These are phyloP conservation scores for Rhamnusium bicolor DNA, from an alignment of 2,888 invertebrate genomes.

Conservation along the genomic window DNA sequence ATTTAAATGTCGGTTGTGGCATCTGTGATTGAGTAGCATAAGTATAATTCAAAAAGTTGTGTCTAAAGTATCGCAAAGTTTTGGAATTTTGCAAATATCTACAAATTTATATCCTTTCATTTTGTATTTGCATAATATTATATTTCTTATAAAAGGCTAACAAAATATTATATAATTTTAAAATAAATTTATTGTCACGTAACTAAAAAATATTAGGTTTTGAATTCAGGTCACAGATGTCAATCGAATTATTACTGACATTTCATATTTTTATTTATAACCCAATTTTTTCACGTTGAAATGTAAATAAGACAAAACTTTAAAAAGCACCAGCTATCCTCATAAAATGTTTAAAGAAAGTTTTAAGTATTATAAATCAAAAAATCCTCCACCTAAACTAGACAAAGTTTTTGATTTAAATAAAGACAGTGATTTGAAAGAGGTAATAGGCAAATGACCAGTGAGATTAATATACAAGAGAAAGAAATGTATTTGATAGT, in stretches of 20 bases:
- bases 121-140: no score
- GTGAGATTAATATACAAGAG: not conserved
- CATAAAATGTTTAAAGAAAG: slow-evolving; percentile 76
- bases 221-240: no score
- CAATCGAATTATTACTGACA: not conserved
- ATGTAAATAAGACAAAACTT: slow-evolving; percentile 1
- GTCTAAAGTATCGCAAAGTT: not conserved
- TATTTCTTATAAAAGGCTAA: no score
- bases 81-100: no score
- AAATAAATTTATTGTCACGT: not conserved
- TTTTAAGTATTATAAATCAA: slow-evolving; percentile 88
- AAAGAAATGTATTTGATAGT: slow-evolving; percentile 26
- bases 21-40: not conserved
- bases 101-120: no score
- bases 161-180: not conserved
- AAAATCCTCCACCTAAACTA: slow-evolving; percentile 77
- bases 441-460: slow-evolving; percentile 23
- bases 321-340: not conserved
- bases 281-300: slow-evolving; percentile 14
- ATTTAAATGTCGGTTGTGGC: no score
- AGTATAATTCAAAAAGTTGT: not conserved
- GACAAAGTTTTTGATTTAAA: slow-evolving; percentile 77
- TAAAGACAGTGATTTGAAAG: slow-evolving; percentile 43
- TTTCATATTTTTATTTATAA: not conserved
- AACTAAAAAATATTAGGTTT: no score